Conservation (phyloP, 2,888 invertebrate genomes). For the Acanthosepion lycidas region DNA sequence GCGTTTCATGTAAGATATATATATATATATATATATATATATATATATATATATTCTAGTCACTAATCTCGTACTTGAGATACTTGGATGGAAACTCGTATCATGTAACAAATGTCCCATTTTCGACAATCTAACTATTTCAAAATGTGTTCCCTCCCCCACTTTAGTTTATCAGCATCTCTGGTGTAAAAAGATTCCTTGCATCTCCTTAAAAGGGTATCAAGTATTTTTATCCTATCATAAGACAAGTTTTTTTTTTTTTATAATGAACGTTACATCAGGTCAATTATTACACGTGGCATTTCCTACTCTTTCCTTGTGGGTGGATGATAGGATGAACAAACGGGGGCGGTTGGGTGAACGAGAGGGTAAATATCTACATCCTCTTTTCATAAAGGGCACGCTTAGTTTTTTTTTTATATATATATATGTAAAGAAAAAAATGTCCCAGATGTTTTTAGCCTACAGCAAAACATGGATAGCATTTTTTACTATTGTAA, state of each 20-base stretch:
- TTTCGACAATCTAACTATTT: too few species aligned
- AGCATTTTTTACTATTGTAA: conserved; percentile 4
- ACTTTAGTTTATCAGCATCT: too few species aligned
- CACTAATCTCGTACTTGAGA: too few species aligned
- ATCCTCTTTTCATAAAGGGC: conserved; percentile 14
- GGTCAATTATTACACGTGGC: conserved; percentile 11
- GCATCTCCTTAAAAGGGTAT: background rate
- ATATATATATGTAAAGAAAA: background rate
- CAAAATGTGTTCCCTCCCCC: too few species aligned
- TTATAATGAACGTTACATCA: background rate
- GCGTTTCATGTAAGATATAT: too few species aligned
- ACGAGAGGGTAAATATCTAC: background rate
- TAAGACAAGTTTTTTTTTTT: background rate
- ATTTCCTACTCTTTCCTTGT: background rate
- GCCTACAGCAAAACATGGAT: background rate
- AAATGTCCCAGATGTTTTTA: background rate
- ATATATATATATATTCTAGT: too few species aligned
- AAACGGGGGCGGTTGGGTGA: background rate
- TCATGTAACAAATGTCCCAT: too few species aligned
- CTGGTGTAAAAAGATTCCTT: background rate
- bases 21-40: too few species aligned
- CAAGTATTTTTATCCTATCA: background rate
- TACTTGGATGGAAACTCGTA: too few species aligned
- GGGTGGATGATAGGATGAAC: background rate
- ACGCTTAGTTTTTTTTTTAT: background rate